A percentile compares a stretch with the other conserved stretches of the same genome.
Evolutionary conservation across 1,140 invertebrate species (phyloP).

Genomic region (Helicoverpa armigera): DNA sequence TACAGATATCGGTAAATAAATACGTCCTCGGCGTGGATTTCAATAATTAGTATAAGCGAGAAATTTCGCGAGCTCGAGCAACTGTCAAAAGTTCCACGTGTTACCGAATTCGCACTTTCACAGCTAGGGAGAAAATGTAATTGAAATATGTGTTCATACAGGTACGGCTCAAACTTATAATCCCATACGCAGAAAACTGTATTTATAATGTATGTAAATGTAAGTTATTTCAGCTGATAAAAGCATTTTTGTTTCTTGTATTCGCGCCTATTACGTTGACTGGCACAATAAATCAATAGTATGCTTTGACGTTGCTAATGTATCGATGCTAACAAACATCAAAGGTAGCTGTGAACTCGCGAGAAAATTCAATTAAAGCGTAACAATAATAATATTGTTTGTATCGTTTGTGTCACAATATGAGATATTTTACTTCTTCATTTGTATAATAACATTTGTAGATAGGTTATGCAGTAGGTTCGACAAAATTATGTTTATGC

Average conservation of each 20-base stretch:
- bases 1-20: slow-evolving; percentile 18
- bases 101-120: slow-evolving; percentile 22
- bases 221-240: not conserved
- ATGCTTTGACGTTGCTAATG: not conserved
- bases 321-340: slow-evolving; percentile 9
- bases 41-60: slow-evolving; percentile 34
- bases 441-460: no score
- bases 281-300: not conserved
- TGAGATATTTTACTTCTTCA: no score
- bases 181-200: not conserved
- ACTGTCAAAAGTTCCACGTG: slow-evolving; percentile 21
- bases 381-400: not conserved
- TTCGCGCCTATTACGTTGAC: not conserved
- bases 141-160: slow-evolving; percentile 18
- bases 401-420: no score
- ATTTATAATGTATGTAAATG: not conserved
- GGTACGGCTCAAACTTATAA: slow-evolving; percentile 2
- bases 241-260: slow-evolving; percentile 22
- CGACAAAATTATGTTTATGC: no score
- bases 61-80: slow-evolving; percentile 25
- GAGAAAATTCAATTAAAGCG: not conserved
- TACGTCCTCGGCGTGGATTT: slow-evolving; percentile 3
- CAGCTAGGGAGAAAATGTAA: not conserved
- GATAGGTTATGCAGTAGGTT: no score
- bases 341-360: not conserved